Conservation (phyloP, 2,113 vertebrate genomes). For the Heptranchias perlo region DNA sequence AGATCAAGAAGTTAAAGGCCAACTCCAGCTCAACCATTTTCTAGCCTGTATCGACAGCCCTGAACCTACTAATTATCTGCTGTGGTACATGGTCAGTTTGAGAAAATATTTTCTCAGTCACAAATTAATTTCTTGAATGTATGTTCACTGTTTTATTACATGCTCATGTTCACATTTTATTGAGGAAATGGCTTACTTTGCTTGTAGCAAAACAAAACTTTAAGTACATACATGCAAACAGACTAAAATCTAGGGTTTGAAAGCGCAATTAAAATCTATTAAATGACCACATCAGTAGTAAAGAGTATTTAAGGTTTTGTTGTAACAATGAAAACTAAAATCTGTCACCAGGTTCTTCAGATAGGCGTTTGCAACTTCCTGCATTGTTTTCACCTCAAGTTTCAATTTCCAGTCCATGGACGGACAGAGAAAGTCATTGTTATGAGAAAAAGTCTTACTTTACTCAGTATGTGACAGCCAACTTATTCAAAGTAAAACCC, state of each 20-base stretch:
- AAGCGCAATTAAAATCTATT: neutral
- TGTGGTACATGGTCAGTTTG: neutral
- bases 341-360: no score
- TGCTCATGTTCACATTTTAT: neutral
- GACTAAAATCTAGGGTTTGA: neutral
- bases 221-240: neutral
- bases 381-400: neutral
- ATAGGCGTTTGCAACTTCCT: neutral
- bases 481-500: neutral
- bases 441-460: neutral
- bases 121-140: neutral
- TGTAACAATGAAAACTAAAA: neutral
- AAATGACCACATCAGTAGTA: neutral
- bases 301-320: neutral
- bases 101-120: neutral
- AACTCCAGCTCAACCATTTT: slow-evolving; percentile 10
- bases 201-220: neutral
- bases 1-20: slow-evolving; percentile 21
- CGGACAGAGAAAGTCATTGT: neutral
- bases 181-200: neutral
- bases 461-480: neutral
- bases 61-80: neutral
- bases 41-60: neutral
- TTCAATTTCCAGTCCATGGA: neutral
- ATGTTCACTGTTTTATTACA: neutral